A percentile compares a stretch with the other conserved stretches of the same genome.
These are phyloP conservation scores for Trichopoda pennipes DNA, from an alignment of 2,888 invertebrate species.

Conservation along the genomic window DNA sequence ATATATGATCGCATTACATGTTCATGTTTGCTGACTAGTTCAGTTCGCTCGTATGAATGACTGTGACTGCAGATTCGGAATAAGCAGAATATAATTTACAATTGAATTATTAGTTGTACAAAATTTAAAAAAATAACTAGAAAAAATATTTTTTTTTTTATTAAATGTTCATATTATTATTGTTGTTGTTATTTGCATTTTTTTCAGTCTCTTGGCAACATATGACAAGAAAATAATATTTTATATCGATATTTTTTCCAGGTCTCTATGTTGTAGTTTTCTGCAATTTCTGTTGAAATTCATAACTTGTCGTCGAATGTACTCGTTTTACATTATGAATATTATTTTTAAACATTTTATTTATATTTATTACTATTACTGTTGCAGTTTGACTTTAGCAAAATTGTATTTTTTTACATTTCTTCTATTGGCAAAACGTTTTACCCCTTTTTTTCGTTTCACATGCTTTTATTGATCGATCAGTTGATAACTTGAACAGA, in stretches of 20 bases:
- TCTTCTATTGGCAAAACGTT: slow-evolving; percentile 48
- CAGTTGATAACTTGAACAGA: slow-evolving; percentile 63
- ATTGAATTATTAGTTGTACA: slow-evolving; percentile 64
- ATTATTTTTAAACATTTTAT: slow-evolving; percentile 55
- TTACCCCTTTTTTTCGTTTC: slow-evolving; percentile 30
- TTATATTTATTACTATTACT: slow-evolving; percentile 43
- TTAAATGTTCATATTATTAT: slow-evolving; percentile 57
- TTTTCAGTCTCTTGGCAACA: slow-evolving; percentile 53
- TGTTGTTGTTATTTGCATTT: slow-evolving; percentile 29
- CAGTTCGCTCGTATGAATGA: slow-evolving; percentile 31
- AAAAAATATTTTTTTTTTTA: slow-evolving; percentile 43
- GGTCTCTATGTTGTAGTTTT: slow-evolving; percentile 26
- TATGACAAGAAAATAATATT: slow-evolving; percentile 63
- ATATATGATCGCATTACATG: slow-evolving; percentile 55
- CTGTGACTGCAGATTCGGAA: slow-evolving; percentile 29
- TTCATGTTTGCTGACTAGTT: slow-evolving; percentile 46
- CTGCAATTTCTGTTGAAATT: slow-evolving; percentile 57
- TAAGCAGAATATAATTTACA: slow-evolving; percentile 58
- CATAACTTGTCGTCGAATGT: slow-evolving; percentile 67
- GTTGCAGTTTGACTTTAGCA: slow-evolving; percentile 10
- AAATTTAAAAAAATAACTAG: slow-evolving; percentile 10
- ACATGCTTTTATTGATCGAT: slow-evolving; percentile 60
- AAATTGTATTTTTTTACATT: slow-evolving; percentile 29
- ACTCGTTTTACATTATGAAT: slow-evolving; percentile 67
- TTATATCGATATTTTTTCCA: slow-evolving; percentile 40